These are phyloP conservation scores for Madoqua kirkii DNA, from an alignment of 2,113 vertebrate species.

Conservation along the genomic window DNA sequence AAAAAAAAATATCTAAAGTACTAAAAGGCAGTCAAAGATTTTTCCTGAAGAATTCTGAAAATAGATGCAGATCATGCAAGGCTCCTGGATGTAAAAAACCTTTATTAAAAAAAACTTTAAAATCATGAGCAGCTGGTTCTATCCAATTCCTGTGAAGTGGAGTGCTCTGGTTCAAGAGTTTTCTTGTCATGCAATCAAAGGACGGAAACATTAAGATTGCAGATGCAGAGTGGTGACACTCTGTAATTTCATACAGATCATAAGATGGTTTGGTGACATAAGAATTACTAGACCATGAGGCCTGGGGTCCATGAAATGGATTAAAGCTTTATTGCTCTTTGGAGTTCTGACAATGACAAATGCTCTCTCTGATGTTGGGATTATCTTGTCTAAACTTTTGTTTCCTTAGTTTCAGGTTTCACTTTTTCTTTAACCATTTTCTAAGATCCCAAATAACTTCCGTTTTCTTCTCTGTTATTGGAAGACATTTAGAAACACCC, in stretches of 20 bases:
- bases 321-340: conserved; percentile 74
- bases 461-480: conserved; percentile 39
- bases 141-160: conserved; percentile 37
- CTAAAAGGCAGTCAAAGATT: not conserved
- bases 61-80: not conserved
- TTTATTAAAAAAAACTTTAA: conserved; percentile 18
- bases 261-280: conserved; percentile 67
- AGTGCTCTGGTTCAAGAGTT: conserved; percentile 57
- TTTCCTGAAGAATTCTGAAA: conserved; percentile 25
- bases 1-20: not conserved
- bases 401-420: conserved; percentile 73
- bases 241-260: conserved; percentile 72
- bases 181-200: conserved; percentile 70
- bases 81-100: not conserved
- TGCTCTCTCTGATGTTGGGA: conserved; percentile 69
- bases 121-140: conserved; percentile 66
- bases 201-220: conserved; percentile 69
- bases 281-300: conserved; percentile 71
- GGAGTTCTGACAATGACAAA: conserved; percentile 74
- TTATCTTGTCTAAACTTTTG: conserved; percentile 75
- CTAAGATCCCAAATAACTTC: conserved; percentile 58
- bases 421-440: conserved; percentile 56
- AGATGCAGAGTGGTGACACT: conserved; percentile 69
- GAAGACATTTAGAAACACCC: conserved; percentile 18
- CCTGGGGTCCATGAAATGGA: conserved; percentile 59